Percentiles rank a stretch among this genome's conserved stretches.
Conservation (phyloP, 2,797 vertebrate genomes). For the Hirundo rustica region DNA sequence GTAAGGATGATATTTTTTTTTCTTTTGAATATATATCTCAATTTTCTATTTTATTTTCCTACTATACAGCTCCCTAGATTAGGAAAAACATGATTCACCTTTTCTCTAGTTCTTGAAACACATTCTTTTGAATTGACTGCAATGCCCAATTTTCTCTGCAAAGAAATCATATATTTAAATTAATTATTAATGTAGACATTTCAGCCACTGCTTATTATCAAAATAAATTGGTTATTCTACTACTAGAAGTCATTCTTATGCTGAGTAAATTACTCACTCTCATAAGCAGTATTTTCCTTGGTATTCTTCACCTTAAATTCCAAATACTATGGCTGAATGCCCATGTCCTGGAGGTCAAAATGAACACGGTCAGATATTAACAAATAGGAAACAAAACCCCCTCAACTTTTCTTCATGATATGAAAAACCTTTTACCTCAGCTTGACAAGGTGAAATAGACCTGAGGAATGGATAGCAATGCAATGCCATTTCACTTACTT, state of each 20-base stretch:
- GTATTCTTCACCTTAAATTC: not conserved
- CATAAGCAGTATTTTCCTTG: not conserved
- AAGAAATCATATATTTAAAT: not conserved
- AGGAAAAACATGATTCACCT: not conserved
- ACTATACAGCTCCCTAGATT: not conserved
- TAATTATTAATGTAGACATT: not conserved
- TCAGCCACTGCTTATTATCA: not conserved
- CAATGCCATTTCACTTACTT: not conserved
- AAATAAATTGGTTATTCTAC: not conserved
- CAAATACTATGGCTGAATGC: rapidly evolving
- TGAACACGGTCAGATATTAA: not conserved
- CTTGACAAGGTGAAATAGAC: not conserved
- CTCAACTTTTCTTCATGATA: not conserved
- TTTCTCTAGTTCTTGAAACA: not conserved
- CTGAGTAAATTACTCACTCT: not conserved
- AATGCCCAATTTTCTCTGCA: not conserved
- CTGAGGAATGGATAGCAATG: not conserved
- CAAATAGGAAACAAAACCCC: rapidly evolving
- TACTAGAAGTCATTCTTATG: not conserved
- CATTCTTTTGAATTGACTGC: not conserved
- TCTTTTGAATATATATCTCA: not conserved
- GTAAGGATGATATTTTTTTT: not conserved
- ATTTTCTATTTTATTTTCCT: not conserved
- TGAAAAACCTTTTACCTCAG: not conserved
- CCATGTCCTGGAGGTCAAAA: not conserved